phyloP scores from a whole-genome alignment of 2,888 invertebrate genomes.

The Rhamnusium bicolor region DNA sequence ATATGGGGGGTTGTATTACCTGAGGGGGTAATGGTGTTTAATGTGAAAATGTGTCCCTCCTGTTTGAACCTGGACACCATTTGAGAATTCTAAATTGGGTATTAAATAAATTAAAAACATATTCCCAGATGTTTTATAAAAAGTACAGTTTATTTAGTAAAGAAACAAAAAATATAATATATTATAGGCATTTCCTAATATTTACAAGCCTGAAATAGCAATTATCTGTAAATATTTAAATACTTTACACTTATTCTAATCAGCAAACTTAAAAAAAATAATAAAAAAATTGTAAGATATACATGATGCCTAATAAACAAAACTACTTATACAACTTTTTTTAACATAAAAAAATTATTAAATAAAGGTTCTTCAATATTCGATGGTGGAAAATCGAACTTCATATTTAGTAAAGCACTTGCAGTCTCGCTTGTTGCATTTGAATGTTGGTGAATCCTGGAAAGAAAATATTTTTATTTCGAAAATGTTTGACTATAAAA shows the following conservation, averaged over 20 bases:
- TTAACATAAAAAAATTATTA: constrained; percentile 28
- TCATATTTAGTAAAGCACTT: constrained; percentile 41
- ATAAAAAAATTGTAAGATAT: neutral
- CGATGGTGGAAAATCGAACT: constrained; percentile 36
- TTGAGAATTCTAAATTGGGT: neutral
- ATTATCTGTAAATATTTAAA: neutral
- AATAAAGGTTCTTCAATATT: constrained; percentile 37
- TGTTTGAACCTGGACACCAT: too few species aligned
- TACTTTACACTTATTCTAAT: neutral
- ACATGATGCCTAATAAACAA: neutral
- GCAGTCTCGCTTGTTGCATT: constrained; percentile 28
- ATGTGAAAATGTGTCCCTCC: too few species aligned
- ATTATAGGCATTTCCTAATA: neutral
- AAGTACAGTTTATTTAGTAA: neutral
- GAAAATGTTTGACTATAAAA: too few species aligned
- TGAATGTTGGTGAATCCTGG: constrained; percentile 35
- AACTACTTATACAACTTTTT: neutral
- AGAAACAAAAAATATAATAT: neutral
- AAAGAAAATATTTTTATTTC: too few species aligned
- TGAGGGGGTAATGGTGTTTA: too few species aligned
- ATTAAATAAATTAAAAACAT: too few species aligned
- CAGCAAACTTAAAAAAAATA: neutral
- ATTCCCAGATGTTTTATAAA: neutral
- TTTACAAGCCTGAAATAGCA: neutral
- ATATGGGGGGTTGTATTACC: too few species aligned